These are phyloP conservation scores for Gambusia affinis DNA, from an alignment of 2,113 vertebrate species.

Conservation along the genomic window DNA sequence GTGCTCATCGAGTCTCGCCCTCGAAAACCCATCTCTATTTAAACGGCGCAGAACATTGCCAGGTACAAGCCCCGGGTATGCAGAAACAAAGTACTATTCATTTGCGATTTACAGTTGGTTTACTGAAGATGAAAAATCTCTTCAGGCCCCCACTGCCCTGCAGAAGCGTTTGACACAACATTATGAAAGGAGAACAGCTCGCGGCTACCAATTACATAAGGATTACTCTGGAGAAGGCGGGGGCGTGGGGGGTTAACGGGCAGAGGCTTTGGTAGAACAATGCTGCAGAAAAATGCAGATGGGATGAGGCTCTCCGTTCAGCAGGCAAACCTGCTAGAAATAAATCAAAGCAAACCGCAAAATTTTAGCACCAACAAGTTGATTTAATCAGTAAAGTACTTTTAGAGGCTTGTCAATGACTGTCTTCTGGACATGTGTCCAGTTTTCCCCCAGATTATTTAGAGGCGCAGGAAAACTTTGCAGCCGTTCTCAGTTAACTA, in stretches of 20 bases:
- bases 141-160: slow-evolving; percentile 39
- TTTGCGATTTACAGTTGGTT: slow-evolving; percentile 35
- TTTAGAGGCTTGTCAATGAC: too few species aligned
- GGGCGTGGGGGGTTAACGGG: slow-evolving; percentile 50
- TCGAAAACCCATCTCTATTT: slow-evolving; percentile 50
- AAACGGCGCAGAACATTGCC: slow-evolving; percentile 60
- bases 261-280: slow-evolving; percentile 47
- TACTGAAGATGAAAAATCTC: slow-evolving; percentile 31
- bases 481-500: too few species aligned
- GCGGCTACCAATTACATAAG: slow-evolving; percentile 58
- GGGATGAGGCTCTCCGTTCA: slow-evolving; percentile 21
- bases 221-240: slow-evolving; percentile 50
- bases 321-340: slow-evolving; percentile 5
- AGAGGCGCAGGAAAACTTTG: too few species aligned
- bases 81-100: slow-evolving; percentile 32
- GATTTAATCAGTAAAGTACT: too few species aligned
- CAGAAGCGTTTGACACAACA: slow-evolving; percentile 59
- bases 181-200: slow-evolving; percentile 41
- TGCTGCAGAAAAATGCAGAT: slow-evolving; percentile 43
- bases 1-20: slow-evolving; percentile 50
- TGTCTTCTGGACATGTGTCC: too few species aligned
- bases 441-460: too few species aligned
- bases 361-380: neutral
- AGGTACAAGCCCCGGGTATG: slow-evolving; percentile 45
- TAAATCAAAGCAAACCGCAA: neutral